Conservation (phyloP, 2,113 vertebrate genomes). For the Neodon shergylaensis region DNA sequence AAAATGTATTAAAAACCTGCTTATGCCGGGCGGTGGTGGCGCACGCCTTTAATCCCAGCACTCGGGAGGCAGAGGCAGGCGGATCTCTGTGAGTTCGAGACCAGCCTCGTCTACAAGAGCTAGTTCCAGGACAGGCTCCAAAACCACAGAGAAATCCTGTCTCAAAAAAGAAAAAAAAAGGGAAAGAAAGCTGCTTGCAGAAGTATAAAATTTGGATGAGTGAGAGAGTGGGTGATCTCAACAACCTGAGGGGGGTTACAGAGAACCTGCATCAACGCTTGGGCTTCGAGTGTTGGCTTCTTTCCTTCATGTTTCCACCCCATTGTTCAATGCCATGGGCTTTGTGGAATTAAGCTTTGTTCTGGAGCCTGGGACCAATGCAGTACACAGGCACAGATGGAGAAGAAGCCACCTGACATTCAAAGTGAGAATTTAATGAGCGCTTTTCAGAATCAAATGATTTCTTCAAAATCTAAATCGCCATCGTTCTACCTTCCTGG, state of each 20-base stretch:
- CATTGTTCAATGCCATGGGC: not conserved
- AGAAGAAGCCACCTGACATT: not conserved
- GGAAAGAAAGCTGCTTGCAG: not conserved
- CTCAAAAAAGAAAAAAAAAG: too few species aligned
- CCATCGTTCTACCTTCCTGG: not conserved
- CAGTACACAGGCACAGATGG: not conserved
- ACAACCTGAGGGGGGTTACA: not conserved
- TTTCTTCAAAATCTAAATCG: not conserved
- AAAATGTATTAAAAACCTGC: not conserved
- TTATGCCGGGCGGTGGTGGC: too few species aligned
- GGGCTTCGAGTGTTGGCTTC: not conserved
- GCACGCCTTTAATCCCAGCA: too few species aligned
- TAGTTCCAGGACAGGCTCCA: too few species aligned
- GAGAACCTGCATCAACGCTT: not conserved
- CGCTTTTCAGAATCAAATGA: not conserved
- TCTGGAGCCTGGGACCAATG: not conserved
- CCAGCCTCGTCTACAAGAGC: too few species aligned
- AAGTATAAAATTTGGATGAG: not conserved
- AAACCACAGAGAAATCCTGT: too few species aligned
- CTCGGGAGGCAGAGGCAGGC: too few species aligned
- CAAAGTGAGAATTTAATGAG: conserved; percentile 12
- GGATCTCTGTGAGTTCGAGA: too few species aligned
- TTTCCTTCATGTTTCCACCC: not conserved
- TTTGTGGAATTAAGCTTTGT: not conserved
- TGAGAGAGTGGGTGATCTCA: rapidly evolving